phyloP scores from a whole-genome alignment of 1,140 invertebrate species.

The Stratiolaelaps scimitus region DNA sequence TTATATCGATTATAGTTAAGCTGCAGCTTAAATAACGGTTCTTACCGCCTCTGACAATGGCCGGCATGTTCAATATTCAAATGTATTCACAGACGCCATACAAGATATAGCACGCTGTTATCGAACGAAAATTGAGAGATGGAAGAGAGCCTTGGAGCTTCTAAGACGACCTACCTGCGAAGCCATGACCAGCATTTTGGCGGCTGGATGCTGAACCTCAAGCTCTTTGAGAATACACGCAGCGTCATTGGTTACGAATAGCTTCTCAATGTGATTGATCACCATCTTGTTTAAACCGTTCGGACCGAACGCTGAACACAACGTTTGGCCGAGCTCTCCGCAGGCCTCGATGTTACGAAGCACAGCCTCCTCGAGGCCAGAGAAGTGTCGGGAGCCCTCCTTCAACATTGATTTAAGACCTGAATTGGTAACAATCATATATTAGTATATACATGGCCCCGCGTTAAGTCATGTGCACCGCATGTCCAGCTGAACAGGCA shows the following conservation, averaged over 20 bases:
- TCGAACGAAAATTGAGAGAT: too few species aligned
- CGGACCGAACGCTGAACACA: constrained; percentile 89
- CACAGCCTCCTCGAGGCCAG: constrained; percentile 93
- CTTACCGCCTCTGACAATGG: too few species aligned
- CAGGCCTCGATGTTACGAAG: constrained; percentile 90
- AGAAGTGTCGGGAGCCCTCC: constrained; percentile 54
- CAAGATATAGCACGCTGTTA: too few species aligned
- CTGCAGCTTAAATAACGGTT: too few species aligned
- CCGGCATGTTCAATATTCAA: too few species aligned
- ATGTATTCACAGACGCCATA: too few species aligned
- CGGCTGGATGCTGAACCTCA: constrained; percentile 96
- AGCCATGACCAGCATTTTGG: constrained; percentile 87
- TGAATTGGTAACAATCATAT: background rate
- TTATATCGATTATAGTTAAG: too few species aligned
- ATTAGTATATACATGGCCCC: too few species aligned
- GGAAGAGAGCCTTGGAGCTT: too few species aligned
- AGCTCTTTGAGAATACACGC: constrained; percentile 91
- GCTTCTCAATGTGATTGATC: constrained; percentile 95
- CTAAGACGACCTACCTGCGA: constrained; percentile 43
- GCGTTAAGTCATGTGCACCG: too few species aligned
- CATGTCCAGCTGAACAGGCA: too few species aligned
- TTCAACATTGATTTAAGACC: constrained; percentile 13
- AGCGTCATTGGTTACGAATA: constrained; percentile 98
- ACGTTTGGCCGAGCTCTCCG: constrained; percentile 81
- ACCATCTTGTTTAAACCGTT: constrained; percentile 97